Conservation (phyloP, 2,797 vertebrate species). For the Oophaga sylvatica region DNA sequence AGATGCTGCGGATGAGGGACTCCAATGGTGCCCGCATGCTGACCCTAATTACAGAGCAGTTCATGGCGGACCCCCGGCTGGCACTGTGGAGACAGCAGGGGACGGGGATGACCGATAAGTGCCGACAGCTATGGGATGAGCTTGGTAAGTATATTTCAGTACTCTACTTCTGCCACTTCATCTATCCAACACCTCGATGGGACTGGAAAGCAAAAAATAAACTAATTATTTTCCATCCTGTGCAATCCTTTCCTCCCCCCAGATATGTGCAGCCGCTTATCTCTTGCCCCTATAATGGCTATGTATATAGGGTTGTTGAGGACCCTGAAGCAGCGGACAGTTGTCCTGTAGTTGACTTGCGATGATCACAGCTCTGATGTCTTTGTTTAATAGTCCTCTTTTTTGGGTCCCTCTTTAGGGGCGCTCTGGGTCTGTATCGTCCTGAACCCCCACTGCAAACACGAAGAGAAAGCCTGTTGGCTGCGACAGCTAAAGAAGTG, state of each 20-base stretch:
- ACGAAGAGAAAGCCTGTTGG: slow-evolving; percentile 94
- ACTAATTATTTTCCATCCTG: too few relatives aligned
- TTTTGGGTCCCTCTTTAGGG: slow-evolving; percentile 74
- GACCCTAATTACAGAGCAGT: slow-evolving; percentile 95
- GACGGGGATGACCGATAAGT: slow-evolving; percentile 97
- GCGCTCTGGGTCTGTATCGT: slow-evolving; percentile 98
- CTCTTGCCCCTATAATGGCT: background rate
- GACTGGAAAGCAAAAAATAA: too few relatives aligned
- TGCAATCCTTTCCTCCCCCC: too few relatives aligned
- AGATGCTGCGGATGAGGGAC: slow-evolving; percentile 98
- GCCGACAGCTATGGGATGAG: slow-evolving; percentile 96
- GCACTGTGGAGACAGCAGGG: slow-evolving; percentile 98
- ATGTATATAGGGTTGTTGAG: too few relatives aligned
- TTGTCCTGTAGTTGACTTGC: background rate
- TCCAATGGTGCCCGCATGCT: slow-evolving; percentile 97
- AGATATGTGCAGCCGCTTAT: background rate
- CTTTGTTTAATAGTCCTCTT: background rate
- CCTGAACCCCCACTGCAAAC: slow-evolving; percentile 96
- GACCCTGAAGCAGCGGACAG: background rate
- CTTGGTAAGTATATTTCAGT: slow-evolving; percentile 81
- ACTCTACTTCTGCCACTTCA: too few relatives aligned
- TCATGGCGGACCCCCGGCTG: slow-evolving; percentile 96
- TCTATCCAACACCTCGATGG: too few relatives aligned
- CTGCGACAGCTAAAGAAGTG: slow-evolving; percentile 94
- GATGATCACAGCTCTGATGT: background rate